phyloP scores from a whole-genome alignment of 2,888 invertebrate genomes.

The Clostera curtula region DNA sequence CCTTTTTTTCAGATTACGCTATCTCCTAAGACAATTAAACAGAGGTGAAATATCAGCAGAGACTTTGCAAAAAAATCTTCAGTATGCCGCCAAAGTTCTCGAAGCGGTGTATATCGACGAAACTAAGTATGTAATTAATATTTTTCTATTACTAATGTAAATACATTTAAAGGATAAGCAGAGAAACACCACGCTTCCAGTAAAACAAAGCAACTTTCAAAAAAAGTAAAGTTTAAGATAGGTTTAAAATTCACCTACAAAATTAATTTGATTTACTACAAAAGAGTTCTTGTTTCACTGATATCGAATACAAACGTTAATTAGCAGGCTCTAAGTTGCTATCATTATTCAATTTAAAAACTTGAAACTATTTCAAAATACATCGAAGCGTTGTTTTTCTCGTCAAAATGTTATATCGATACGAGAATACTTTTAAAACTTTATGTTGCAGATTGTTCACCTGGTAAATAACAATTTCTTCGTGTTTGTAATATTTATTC shows the following conservation, averaged over 20 bases:
- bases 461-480: constrained; percentile 23
- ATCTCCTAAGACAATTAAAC: constrained; percentile 90
- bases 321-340: too few relatives aligned
- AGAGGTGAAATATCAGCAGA: constrained; percentile 91
- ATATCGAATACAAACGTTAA: too few relatives aligned
- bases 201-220: too few relatives aligned
- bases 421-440: constrained; percentile 36
- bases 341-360: too few relatives aligned
- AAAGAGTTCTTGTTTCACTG: too few relatives aligned
- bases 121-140: constrained; percentile 93
- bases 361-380: too few relatives aligned
- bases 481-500: constrained; percentile 22
- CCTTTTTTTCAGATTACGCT: constrained; percentile 85
- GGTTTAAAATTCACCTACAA: too few relatives aligned
- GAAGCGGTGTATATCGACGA: constrained; percentile 96
- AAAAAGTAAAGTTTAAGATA: too few relatives aligned
- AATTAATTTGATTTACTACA: too few relatives aligned
- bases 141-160: too few relatives aligned
- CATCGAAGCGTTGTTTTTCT: constrained; percentile 28
- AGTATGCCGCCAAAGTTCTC: constrained; percentile 93
- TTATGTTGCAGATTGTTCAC: constrained; percentile 63
- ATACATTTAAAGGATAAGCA: too few relatives aligned
- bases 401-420: constrained; percentile 18
- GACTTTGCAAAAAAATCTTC: constrained; percentile 92
- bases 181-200: constrained; percentile 26